These are phyloP conservation scores for Peromyscus californicus DNA, from an alignment of 2,113 vertebrate genomes.

Conservation along the genomic window DNA sequence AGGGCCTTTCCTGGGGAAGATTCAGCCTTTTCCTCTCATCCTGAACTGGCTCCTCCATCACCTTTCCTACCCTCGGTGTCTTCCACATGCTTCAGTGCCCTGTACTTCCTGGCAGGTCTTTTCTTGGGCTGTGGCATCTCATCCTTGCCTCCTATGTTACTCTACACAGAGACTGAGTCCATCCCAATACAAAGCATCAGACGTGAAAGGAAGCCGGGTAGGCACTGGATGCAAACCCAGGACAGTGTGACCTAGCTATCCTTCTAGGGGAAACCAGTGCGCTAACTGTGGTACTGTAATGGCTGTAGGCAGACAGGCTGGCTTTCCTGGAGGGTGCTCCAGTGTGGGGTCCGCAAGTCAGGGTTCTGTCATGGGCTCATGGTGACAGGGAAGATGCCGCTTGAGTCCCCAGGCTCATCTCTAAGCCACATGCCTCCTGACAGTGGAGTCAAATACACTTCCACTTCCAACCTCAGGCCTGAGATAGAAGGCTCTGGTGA, in stretches of 20 bases:
- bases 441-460: neutral
- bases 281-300: fast-evolving
- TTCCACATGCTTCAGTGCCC: no score
- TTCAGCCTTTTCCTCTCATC: neutral
- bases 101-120: neutral
- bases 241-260: neutral
- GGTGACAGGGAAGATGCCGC: no score
- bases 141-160: fast-evolving
- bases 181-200: neutral
- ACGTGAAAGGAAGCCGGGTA: neutral
- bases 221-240: no score
- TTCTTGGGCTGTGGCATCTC: neutral
- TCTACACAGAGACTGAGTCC: neutral
- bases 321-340: neutral
- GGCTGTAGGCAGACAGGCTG: no score
- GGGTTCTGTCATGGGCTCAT: neutral
- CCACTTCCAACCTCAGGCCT: neutral
- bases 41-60: neutral
- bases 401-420: no score
- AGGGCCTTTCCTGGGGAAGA: neutral
- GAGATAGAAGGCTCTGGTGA: neutral
- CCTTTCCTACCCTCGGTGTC: neutral
- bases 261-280: fast-evolving
- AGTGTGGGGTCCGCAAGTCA: neutral
- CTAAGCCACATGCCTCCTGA: neutral